These are phyloP conservation scores for Athene noctua DNA, from an alignment of 2,113 vertebrate species.

Conservation along the genomic window DNA sequence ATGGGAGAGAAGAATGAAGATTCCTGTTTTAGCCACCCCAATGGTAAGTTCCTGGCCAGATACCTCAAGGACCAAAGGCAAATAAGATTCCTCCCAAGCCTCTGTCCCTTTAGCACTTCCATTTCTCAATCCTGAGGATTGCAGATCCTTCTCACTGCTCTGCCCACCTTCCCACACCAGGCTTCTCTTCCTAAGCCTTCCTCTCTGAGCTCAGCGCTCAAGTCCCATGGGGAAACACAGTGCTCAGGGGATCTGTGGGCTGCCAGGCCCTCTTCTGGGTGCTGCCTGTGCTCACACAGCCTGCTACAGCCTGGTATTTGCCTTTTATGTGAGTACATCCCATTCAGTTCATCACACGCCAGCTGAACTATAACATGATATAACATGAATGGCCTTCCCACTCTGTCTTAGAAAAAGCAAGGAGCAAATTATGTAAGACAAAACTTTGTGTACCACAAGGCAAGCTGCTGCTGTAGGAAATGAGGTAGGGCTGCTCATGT, in stretches of 20 bases:
- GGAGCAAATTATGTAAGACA: too few relatives aligned
- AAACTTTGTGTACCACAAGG: background rate
- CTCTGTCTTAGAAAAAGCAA: background rate
- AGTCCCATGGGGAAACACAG: background rate
- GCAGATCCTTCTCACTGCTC: background rate
- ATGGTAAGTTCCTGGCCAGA: background rate
- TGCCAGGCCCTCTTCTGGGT: background rate
- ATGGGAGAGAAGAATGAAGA: background rate
- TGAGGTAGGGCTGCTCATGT: background rate
- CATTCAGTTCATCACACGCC: background rate
- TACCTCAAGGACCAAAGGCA: background rate
- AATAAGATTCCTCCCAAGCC: background rate
- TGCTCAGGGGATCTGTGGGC: background rate
- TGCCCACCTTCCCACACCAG: accelerated
- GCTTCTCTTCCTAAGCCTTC: background rate
- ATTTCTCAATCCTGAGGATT: background rate
- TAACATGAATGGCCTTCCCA: background rate
- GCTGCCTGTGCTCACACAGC: background rate
- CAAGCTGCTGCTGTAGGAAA: background rate
- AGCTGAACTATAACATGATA: background rate
- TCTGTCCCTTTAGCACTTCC: background rate
- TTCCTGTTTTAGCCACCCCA: background rate
- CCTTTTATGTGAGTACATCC: background rate
- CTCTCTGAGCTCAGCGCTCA: background rate
- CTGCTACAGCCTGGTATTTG: background rate